Conservation (phyloP, 2,888 invertebrate genomes). For the Abrostola tripartita region DNA sequence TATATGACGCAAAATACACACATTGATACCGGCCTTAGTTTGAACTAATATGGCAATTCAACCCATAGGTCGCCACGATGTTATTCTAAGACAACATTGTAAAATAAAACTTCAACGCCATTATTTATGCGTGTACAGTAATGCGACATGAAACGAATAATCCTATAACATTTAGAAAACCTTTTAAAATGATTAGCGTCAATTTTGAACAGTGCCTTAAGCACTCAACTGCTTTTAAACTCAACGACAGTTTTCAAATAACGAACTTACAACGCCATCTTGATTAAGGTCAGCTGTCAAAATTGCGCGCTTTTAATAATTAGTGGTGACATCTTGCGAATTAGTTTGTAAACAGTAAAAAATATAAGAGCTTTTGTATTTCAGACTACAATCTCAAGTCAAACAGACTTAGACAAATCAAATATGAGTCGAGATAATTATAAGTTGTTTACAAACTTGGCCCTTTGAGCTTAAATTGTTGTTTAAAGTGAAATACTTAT, state of each 20-base stretch:
- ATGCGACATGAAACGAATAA: constrained; percentile 70
- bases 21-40: too few species aligned
- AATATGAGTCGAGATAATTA: too few species aligned
- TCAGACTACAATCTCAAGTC: too few species aligned
- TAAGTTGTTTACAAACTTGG: too few species aligned
- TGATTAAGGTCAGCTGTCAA: constrained; percentile 64
- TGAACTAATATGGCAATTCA: too few species aligned
- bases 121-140: constrained; percentile 49
- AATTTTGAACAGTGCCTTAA: constrained; percentile 67
- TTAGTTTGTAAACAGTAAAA: constrained; percentile 38
- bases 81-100: neutral
- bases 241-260: constrained; percentile 65
- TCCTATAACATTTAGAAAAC: constrained; percentile 69
- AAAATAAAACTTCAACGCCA: constrained; percentile 8
- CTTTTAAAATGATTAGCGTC: constrained; percentile 78
- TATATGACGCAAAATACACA: too few species aligned
- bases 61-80: too few species aligned
- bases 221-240: constrained; percentile 71
- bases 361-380: neutral
- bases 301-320: constrained; percentile 57
- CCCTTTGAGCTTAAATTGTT: too few species aligned
- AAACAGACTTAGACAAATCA: too few species aligned
- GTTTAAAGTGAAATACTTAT: too few species aligned
- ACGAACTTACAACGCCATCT: constrained; percentile 73
- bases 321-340: constrained; percentile 49